Conservation (phyloP, 2,113 vertebrate genomes). For the Lampris incognitus region DNA sequence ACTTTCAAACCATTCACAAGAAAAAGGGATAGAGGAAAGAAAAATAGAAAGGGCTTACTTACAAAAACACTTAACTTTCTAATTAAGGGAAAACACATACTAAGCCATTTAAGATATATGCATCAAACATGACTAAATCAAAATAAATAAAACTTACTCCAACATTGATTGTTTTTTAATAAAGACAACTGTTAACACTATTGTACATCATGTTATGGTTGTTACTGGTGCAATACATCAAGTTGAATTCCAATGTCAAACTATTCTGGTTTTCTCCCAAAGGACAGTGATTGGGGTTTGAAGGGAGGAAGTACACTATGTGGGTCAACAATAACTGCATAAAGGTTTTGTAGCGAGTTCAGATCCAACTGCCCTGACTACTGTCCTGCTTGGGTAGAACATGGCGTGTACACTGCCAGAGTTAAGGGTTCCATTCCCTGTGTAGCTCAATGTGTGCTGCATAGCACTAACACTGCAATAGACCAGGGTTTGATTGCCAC, state of each 20-base stretch:
- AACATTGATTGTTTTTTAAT: conserved; percentile 60
- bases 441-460: neutral
- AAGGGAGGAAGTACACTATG: conserved; percentile 41
- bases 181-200: conserved; percentile 51
- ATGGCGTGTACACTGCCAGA: conserved; percentile 50
- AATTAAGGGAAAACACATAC: conserved; percentile 90
- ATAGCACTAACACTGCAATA: no score
- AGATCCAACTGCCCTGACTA: conserved; percentile 64
- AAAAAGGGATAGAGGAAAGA: conserved; percentile 82
- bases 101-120: conserved; percentile 83
- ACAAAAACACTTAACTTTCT: conserved; percentile 92
- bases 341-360: conserved; percentile 63
- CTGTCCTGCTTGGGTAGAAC: conserved; percentile 38
- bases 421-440: conserved; percentile 60
- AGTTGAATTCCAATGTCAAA: conserved; percentile 97
- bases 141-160: conserved; percentile 83
- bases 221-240: conserved; percentile 71
- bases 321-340: conserved; percentile 59
- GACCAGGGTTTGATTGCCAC: no score
- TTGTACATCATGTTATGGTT: conserved; percentile 62
- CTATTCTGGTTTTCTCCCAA: conserved; percentile 86
- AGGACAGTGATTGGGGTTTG: conserved; percentile 63
- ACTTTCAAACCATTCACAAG: conserved; percentile 96
- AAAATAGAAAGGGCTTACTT: conserved; percentile 92
- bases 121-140: conserved; percentile 72